A percentile compares a stretch with the other conserved stretches of the same genome.
phyloP scores from a whole-genome alignment of 1,140 invertebrate genomes.

The Eciton burchellii region DNA sequence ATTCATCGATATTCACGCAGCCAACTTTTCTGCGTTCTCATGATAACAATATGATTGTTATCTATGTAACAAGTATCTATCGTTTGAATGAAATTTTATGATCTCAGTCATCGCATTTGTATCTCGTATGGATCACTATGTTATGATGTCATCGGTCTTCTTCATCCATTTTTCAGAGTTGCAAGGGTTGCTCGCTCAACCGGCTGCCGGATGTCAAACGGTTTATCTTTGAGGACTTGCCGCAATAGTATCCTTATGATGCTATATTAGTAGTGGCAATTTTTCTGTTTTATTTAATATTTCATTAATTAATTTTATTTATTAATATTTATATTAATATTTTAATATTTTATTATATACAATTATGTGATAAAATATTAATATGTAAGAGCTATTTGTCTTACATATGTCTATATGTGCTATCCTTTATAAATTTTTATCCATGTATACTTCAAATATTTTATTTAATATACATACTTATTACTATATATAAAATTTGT shows the following conservation, averaged over 20 bases:
- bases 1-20: too few species aligned
- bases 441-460: not conserved
- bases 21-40: not conserved
- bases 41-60: not conserved
- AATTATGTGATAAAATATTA: too few species aligned
- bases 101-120: not conserved
- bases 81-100: not conserved
- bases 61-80: not conserved
- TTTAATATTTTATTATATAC: too few species aligned
- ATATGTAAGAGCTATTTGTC: too few species aligned
- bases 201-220: conserved; percentile 90
- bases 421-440: too few species aligned
- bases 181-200: conserved; percentile 91
- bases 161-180: conserved; percentile 87
- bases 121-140: not conserved
- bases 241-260: conserved; percentile 88
- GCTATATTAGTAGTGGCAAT: not conserved
- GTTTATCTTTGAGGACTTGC: conserved; percentile 91
- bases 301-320: conserved; percentile 24
- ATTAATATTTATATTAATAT: conserved; percentile 35
- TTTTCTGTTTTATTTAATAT: not conserved
- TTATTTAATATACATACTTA: not conserved
- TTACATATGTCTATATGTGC: too few species aligned
- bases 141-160: conserved; percentile 75
- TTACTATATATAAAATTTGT: too few species aligned